These are phyloP conservation scores for Deilephila porcellus DNA, from an alignment of 2,888 invertebrate genomes.

Conservation along the genomic window DNA sequence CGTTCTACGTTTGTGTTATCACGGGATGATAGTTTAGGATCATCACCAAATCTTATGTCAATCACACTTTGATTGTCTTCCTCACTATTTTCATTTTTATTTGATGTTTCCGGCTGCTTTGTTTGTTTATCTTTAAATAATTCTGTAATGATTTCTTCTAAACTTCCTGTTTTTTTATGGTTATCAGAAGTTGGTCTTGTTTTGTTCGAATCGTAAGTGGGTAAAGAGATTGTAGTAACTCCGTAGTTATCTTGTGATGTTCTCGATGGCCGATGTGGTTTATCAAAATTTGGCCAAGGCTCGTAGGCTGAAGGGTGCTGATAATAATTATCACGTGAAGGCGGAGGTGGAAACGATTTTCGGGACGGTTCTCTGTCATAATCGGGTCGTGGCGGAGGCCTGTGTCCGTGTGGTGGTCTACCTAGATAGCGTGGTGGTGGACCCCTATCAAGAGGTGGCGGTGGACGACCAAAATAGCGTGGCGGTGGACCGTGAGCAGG, in stretches of 20 bases:
- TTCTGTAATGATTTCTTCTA: not conserved
- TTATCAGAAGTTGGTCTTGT: not conserved
- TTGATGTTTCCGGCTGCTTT: not conserved
- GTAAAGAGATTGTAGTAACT: not conserved
- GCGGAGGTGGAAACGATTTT: not conserved
- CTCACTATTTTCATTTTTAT: not conserved
- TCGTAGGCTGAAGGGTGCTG: not conserved
- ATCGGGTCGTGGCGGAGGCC: slow-evolving; percentile 32
- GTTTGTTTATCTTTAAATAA: not conserved
- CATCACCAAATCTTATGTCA: slow-evolving; percentile 41
- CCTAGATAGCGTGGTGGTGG: slow-evolving; percentile 27
- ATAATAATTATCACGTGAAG: not conserved
- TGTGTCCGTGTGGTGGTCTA: slow-evolving; percentile 17
- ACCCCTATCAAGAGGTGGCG: slow-evolving; percentile 32
- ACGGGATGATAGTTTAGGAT: slow-evolving; percentile 17
- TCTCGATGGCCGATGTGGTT: not conserved
- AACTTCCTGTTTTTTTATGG: not conserved
- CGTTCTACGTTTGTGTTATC: not conserved
- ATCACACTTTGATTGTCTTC: slow-evolving; percentile 23
- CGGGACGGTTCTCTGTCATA: slow-evolving; percentile 31
- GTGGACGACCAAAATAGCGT: slow-evolving; percentile 10
- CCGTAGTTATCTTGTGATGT: slow-evolving; percentile 7
- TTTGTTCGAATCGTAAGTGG: not conserved
- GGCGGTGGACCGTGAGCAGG: slow-evolving; percentile 30
- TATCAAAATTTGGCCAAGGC: not conserved